Percentiles rank a stretch among this genome's conserved stretches.
These are phyloP conservation scores for Calidris pygmaea DNA, from an alignment of 2,113 vertebrate species.

Conservation along the genomic window DNA sequence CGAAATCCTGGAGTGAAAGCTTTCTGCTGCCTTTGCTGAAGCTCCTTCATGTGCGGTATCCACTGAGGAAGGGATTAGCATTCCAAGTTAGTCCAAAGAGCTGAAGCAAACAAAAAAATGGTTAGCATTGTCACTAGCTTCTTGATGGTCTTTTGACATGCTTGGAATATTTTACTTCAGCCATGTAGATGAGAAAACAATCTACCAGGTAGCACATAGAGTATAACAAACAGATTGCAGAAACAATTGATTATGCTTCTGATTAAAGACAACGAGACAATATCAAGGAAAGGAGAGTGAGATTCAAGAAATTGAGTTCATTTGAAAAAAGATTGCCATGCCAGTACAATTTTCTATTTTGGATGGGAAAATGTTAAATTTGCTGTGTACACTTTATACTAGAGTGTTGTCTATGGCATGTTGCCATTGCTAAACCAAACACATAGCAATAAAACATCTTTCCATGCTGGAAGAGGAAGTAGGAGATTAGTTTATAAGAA, in stretches of 20 bases:
- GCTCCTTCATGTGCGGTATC: not conserved
- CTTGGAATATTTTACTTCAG: constrained; percentile 30
- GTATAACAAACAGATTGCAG: not conserved
- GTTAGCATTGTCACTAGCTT: not conserved
- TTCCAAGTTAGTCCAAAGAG: not conserved
- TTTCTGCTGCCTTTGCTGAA: not conserved
- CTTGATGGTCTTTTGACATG: constrained; percentile 16
- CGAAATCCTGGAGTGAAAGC: not conserved
- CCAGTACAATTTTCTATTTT: not conserved
- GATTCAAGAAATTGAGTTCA: not conserved
- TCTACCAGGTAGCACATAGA: not conserved
- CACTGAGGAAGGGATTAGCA: not conserved
- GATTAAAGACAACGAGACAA: not conserved
- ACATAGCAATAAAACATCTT: constrained; percentile 2
- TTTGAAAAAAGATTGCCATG: not conserved
- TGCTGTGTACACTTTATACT: not conserved
- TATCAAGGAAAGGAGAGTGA: not conserved
- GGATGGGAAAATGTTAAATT: not conserved
- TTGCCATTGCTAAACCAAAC: constrained; percentile 23
- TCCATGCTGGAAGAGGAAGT: constrained; percentile 22
- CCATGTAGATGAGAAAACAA: constrained; percentile 15
- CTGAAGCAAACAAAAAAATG: not conserved
- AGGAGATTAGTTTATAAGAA: constrained; percentile 44
- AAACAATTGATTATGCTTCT: not conserved
- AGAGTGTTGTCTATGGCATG: not conserved